These are phyloP conservation scores for Oreochromis aureus DNA, from an alignment of 2,113 vertebrate genomes.

Conservation along the genomic window DNA sequence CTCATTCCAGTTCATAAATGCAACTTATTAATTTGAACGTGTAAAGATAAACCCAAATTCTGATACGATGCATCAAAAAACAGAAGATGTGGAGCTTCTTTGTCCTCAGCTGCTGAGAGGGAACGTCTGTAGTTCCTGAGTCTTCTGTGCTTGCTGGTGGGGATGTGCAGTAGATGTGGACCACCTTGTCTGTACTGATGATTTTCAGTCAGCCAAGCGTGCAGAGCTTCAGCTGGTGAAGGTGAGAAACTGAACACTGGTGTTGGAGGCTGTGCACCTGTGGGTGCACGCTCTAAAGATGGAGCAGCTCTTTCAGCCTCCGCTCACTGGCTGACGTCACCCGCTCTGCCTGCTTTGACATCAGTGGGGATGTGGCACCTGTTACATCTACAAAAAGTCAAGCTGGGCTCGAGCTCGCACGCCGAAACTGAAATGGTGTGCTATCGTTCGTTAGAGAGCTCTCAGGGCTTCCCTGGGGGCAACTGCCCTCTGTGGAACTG, in stretches of 20 bases:
- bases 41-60: neutral
- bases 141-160: neutral
- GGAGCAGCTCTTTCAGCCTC: neutral
- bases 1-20: neutral
- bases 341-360: neutral
- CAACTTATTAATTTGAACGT: neutral
- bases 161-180: neutral
- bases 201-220: neutral
- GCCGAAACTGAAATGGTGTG: neutral
- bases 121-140: accelerated
- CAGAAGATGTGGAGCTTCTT: neutral
- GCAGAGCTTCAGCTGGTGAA: neutral
- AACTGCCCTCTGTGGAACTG: neutral
- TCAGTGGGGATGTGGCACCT: neutral
- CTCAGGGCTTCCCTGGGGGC: neutral
- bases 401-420: neutral
- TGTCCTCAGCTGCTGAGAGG: neutral
- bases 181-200: neutral
- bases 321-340: neutral
- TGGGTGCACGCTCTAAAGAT: neutral
- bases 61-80: neutral
- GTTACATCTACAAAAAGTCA: neutral
- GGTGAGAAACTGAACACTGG: neutral
- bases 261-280: neutral
- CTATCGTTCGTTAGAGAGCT: neutral